Base-by-base conservation (phyloP, 30 jellyfish, hydroid and myxozoan genomes). In the Nemopilema nomurai region DNA sequence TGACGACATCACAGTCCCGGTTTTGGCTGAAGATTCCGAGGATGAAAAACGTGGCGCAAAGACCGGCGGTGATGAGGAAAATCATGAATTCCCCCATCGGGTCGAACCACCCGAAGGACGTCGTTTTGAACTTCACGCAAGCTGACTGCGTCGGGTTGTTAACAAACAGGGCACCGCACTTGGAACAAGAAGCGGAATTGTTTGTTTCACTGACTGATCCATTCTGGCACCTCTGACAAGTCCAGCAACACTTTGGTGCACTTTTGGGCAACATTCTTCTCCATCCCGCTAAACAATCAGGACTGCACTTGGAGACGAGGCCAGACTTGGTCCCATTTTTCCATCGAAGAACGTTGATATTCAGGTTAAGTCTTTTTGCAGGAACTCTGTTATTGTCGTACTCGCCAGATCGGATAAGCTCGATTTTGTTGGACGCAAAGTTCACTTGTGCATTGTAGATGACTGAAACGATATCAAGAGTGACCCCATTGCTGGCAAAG, bases 1-100 rank as follows among this genome's bases (percentile, higher is more conserved):
- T 82, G 33, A 94, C 97, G 19, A 94, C 86, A 0, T 85, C 96
- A 53, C 92, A 90, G 26, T 94, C 97, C 51, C 90, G 76, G 77
- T 94, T 94, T 68, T 86, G 97, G 69, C 96, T 94, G 95, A 94
- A 85, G 18, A 94, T 88, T 18, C 97, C 99, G 79, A 94, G 67
- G 0, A 97, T 90, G 76, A 94, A 90, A 23, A 89, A 71, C 18
- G 91, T 80, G 16, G 86, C 91, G 52, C 96, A 86, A 22, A 82
- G 81, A 8, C 97, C 99, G 67, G 96, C 90, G 20, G 96, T 89
- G 57, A 94, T 90, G 27, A 94, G 68, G 49, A 94, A 84, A 28
- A 94, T 84, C 82, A 94, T 51, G 24, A 89, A 86, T 24, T 96
- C 93, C 19, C 99, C 99, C 22, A 81, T 50, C 18, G 97, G 97